phyloP scores from a whole-genome alignment of 2,888 invertebrate species.

The Caenorhabditis zanzibari region DNA sequence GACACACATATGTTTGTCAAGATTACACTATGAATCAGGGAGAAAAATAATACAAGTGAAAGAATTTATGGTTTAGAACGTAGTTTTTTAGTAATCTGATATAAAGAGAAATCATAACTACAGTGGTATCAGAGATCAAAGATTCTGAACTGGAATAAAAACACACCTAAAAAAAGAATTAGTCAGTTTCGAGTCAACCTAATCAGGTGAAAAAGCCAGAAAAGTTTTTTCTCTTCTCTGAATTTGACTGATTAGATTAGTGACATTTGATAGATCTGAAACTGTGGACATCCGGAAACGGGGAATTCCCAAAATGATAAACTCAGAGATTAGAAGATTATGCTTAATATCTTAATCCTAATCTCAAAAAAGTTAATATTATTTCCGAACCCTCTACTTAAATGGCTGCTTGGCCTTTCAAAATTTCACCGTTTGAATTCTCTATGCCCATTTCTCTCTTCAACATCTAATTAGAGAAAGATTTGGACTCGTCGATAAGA shows the following conservation, averaged over 20 bases:
- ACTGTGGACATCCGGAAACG: too few species aligned
- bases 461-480: constrained; percentile 17
- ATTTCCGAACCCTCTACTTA: neutral
- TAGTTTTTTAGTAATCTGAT: constrained; percentile 5
- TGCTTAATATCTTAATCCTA: neutral
- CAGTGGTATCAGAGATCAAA: neutral
- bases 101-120: neutral
- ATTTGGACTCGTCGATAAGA: constrained; percentile 29
- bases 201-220: too few species aligned
- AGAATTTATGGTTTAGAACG: constrained; percentile 10
- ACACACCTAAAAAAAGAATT: too few species aligned
- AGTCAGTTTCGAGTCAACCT: too few species aligned
- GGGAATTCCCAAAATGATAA: too few species aligned
- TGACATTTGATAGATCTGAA: too few species aligned
- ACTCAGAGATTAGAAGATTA: neutral
- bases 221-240: too few species aligned
- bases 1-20: constrained; percentile 19
- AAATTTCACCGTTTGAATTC: constrained; percentile 13
- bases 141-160: neutral
- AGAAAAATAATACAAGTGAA: neutral
- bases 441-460: neutral
- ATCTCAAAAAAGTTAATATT: neutral
- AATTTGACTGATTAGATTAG: too few species aligned
- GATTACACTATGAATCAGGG: constrained; percentile 17
- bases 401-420: neutral